phyloP scores from a whole-genome alignment of 2,797 vertebrate genomes.

The Oreochromis mossambicus region DNA sequence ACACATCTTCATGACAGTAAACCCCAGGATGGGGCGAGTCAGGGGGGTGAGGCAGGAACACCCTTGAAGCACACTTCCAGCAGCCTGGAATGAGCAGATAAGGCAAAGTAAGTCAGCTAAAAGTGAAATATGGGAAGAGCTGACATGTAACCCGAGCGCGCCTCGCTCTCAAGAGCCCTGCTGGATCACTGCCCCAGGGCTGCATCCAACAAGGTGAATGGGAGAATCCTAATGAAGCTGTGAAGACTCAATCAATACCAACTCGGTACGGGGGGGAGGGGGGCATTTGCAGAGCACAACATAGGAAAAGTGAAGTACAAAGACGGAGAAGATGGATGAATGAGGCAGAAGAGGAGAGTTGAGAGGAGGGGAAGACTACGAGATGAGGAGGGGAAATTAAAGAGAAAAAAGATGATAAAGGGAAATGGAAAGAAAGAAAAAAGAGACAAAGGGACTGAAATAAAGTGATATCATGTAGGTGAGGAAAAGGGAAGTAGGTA shows the following conservation, averaged over 20 bases:
- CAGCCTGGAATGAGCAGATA: slow-evolving; percentile 55
- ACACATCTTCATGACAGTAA: slow-evolving; percentile 44
- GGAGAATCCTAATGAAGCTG: slow-evolving; percentile 70
- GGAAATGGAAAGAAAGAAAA: background rate
- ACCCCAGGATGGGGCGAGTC: background rate
- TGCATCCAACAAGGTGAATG: slow-evolving; percentile 44
- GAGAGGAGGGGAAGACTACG: background rate
- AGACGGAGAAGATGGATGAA: background rate
- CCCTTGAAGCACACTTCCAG: slow-evolving; percentile 35
- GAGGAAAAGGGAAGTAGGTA: background rate
- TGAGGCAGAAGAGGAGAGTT: background rate
- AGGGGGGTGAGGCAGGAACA: background rate
- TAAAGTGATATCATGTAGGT: background rate
- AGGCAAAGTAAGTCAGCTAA: slow-evolving; percentile 34
- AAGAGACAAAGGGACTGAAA: background rate
- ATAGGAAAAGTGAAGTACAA: background rate
- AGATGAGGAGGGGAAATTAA: background rate
- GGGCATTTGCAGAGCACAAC: background rate
- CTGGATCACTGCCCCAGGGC: slow-evolving; percentile 38
- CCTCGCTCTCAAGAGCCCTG: slow-evolving; percentile 24
- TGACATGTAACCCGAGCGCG: slow-evolving; percentile 37
- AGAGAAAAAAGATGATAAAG: background rate
- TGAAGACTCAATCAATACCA: slow-evolving; percentile 64
- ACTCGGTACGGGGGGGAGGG: background rate
- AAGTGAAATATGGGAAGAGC: slow-evolving; percentile 51